Evolutionary conservation across 2,888 invertebrate genomes (phyloP).

Genomic region (Callyntrura guangdongensis): DNA sequence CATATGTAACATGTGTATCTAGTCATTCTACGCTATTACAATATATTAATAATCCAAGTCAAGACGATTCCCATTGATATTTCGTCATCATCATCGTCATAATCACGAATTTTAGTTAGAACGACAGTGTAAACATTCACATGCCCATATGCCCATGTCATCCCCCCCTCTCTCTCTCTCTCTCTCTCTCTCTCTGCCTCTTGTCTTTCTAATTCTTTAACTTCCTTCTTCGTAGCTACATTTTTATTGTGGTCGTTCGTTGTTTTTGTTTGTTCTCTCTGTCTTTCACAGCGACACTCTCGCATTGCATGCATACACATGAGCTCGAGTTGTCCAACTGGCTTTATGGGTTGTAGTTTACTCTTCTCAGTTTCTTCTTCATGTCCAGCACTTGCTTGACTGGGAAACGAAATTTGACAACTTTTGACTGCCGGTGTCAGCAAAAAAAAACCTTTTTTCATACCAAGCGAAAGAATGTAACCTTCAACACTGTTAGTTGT

Average conservation of each 20-base stretch:
- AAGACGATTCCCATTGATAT: constrained; percentile 53
- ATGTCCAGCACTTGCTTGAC: constrained; percentile 31
- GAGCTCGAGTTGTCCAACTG: constrained; percentile 15
- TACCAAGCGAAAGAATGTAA: constrained; percentile 22
- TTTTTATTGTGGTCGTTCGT: constrained; percentile 7
- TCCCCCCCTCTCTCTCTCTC: background rate
- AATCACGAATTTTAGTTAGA: constrained; percentile 7
- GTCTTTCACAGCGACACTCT: background rate
- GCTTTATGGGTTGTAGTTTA: constrained; percentile 3
- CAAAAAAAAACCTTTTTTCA: constrained; percentile 1
- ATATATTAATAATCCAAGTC: constrained; percentile 16
- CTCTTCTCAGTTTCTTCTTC: constrained; percentile 56
- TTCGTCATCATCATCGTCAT: constrained; percentile 42
- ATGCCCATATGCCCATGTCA: constrained; percentile 64
- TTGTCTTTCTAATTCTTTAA: background rate
- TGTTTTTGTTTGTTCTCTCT: constrained; percentile 7
- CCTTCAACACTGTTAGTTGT: constrained; percentile 20
- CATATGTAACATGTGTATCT: background rate
- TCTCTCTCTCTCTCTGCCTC: constrained; percentile 1
- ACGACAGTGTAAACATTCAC: constrained; percentile 66
- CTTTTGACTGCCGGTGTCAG: constrained; percentile 54
- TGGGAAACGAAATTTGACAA: constrained; percentile 69
- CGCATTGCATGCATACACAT: background rate
- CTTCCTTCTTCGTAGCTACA: constrained; percentile 42
- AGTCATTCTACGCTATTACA: background rate